Base-by-base conservation (phyloP, 1,140 invertebrate species). In the Asobara japonica region DNA sequence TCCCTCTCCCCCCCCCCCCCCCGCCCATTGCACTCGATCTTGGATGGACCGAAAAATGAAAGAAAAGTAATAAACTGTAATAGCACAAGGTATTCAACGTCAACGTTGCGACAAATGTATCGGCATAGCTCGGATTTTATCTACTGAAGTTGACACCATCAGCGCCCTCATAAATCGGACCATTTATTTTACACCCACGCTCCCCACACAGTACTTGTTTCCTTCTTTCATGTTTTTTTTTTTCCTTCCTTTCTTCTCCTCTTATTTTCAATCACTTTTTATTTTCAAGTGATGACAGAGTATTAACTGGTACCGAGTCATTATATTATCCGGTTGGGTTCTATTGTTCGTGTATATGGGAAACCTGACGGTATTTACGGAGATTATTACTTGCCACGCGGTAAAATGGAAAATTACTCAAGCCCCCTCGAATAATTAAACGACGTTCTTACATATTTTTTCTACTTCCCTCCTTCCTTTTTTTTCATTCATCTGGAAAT, bases 361-460 rank as follows among this genome's bases (percentile, higher is more conserved):
- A n/a, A 16, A 62, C 16, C 29, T 33, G 8, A 6, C 16, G 8
- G 31, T 41, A n/a, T 65, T 61, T 70, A 62, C 36, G n/a, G 56
- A 38, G 31, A 69, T 38, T 27, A 56, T 56, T 25, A 56, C 22
- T 56, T 56, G 51, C 20, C 22, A 27, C 1, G 73, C 77, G 73
- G 76, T 78, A 84, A 83, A 80, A 82, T 76, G 79, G 76, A 81
- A 83, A 85, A 84, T 84, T 79, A 78, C 71, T 76, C 73, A 79
- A 79, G 83, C 82, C 82, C 76, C 77, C 61, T 65, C 70, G 69
- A 77, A 79, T 81, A 82, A 84, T 84, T 82, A 83, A 83, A 78
- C 75, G 74, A 25, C 69, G 72, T 68, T 62, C 71, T 61, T 62
- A 56, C 69, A 6, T 41, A 66, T 22, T 18, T 60, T 73, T 45